These are phyloP conservation scores for Haliclona indistincta DNA, from an alignment of 37 sponge, comb jelly and placozoan genomes.

Conservation along the genomic window DNA sequence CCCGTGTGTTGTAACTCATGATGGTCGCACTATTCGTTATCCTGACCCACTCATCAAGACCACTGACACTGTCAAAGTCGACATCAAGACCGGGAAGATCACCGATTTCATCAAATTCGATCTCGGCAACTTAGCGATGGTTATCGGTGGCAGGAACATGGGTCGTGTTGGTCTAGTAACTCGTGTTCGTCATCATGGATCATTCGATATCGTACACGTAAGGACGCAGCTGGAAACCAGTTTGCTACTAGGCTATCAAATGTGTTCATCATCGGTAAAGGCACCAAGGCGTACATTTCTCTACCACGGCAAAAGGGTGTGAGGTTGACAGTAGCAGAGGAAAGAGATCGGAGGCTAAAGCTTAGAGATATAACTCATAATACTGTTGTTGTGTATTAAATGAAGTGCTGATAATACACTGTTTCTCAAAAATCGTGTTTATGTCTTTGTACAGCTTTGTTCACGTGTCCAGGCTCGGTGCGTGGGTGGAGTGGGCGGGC, in stretches of 20 bases:
- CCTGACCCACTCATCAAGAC: constrained; percentile 92
- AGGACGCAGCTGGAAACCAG: constrained; percentile 87
- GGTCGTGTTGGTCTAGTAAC: constrained; percentile 96
- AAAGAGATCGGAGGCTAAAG: constrained; percentile 88
- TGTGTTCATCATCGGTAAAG: constrained; percentile 95
- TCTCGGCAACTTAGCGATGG: constrained; percentile 89
- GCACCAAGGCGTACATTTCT: constrained; percentile 75
- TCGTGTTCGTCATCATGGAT: constrained; percentile 92
- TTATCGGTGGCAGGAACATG: constrained; percentile 97
- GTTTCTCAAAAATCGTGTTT: no score
- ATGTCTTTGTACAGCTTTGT: no score
- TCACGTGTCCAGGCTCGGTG: no score
- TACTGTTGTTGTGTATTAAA: no score
- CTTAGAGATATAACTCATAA: no score
- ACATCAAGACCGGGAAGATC: constrained; percentile 88
- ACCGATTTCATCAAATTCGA: constrained; percentile 93
- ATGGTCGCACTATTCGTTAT: constrained; percentile 97
- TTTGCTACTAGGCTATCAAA: constrained; percentile 96
- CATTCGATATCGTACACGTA: constrained; percentile 96
- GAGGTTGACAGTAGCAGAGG: constrained; percentile 94
- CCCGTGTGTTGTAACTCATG: constrained; percentile 95
- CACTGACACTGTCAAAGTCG: constrained; percentile 91
- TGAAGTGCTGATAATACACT: no score
- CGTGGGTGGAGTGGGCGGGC: no score
- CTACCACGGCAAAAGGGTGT: constrained; percentile 94